These are phyloP conservation scores for Lycophotia porphyrea DNA, from an alignment of 2,888 invertebrate species.

Conservation along the genomic window DNA sequence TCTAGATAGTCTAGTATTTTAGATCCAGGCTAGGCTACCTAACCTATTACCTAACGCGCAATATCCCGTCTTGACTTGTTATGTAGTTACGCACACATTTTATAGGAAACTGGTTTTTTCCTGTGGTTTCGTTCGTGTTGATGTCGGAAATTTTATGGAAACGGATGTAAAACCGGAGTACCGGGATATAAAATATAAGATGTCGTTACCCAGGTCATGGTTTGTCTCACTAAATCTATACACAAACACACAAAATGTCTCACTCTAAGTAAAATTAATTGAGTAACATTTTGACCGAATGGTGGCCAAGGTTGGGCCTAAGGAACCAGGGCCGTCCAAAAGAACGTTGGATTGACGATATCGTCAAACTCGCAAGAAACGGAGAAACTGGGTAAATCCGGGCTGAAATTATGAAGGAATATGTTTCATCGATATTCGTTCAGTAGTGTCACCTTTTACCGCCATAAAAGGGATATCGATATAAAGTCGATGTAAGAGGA, in stretches of 20 bases:
- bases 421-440: background rate
- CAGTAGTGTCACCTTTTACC: background rate
- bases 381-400: no score
- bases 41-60: slow-evolving; percentile 70
- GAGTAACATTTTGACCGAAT: no score
- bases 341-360: no score
- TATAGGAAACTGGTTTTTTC: slow-evolving; percentile 22
- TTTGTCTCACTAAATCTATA: background rate
- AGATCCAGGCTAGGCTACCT: slow-evolving; percentile 76
- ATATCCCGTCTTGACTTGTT: slow-evolving; percentile 65
- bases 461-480: background rate
- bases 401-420: no score
- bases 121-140: background rate
- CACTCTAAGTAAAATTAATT: background rate
- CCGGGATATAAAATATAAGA: background rate
- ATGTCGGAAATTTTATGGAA: background rate
- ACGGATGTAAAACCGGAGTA: background rate
- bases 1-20: slow-evolving; percentile 81
- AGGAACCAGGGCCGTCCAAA: no score
- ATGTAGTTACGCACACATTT: slow-evolving; percentile 50
- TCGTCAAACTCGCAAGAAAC: no score
- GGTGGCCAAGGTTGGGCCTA: no score
- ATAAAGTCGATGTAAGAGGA: no score
- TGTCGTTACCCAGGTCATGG: background rate
- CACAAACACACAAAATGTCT: background rate